phyloP scores from a whole-genome alignment of 2,888 invertebrate species.

The Syrphus vitripennis region DNA sequence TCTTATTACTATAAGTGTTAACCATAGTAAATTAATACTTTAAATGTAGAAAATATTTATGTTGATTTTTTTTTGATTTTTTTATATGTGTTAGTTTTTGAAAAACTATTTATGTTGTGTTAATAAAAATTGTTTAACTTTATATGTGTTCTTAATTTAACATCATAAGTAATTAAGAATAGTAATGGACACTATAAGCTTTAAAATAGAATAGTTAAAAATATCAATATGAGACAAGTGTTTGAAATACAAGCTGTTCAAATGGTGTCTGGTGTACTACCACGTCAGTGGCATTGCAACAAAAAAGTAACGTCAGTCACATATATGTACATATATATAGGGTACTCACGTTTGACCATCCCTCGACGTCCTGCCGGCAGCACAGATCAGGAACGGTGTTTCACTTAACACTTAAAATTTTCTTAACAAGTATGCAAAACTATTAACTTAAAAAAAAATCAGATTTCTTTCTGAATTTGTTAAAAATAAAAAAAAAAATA shows the following conservation, averaged over 20 bases:
- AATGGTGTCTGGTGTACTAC: constrained; percentile 13
- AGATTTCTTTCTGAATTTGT: no score
- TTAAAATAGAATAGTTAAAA: constrained; percentile 4
- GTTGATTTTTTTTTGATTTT: neutral
- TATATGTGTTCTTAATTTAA: neutral
- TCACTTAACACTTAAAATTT: no score
- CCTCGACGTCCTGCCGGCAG: no score
- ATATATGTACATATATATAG: no score
- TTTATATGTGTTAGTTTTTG: neutral
- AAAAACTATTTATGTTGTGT: neutral
- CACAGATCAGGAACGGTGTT: no score
- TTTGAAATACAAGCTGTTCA: constrained; percentile 7
- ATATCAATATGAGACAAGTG: neutral
- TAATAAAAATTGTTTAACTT: neutral
- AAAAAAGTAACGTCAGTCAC: neutral
- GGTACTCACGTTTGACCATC: no score
- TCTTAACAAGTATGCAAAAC: no score
- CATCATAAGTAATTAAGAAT: neutral
- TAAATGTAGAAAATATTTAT: neutral
- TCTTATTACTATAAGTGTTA: constrained; percentile 8
- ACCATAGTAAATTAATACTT: neutral
- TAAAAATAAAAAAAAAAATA: no score
- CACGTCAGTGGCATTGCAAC: constrained; percentile 18
- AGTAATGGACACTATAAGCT: neutral
- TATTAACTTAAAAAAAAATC: no score